Evolutionary conservation across 2,113 vertebrate genomes (phyloP), one percentile per base, ranked within the genome.

Genomic region (Sitta europaea): DNA sequence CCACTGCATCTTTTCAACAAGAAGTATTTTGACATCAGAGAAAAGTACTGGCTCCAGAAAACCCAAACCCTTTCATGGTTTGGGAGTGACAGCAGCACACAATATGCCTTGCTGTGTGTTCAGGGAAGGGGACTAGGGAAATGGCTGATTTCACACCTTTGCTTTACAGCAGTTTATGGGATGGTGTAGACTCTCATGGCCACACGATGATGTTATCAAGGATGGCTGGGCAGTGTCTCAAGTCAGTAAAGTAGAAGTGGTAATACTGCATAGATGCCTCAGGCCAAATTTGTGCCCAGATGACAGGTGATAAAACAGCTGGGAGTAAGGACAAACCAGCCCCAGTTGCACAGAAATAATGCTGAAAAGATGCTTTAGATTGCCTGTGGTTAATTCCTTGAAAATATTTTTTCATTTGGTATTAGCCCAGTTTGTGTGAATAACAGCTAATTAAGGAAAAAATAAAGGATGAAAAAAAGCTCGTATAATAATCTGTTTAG

Each of bases 101-200:
- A 10, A 17, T 29, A 10, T 20, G 5, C 35, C 72, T 1, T 0
- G 0, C n/a, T 40, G 21, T 9, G 21, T 9, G 2, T 19, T 72
- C 15, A 16, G 63, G 42, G 8, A 31, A 35, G n/a, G 21, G 38
- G 21, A 14, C 14, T 6, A 7, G 43, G 35, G 17, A 62, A 42
- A 72, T 3, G 3, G 24, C 21, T 31, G 36, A 58, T 50, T 82
- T 70, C 31, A n/a, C n/a, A n/a, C 18, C 12, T 40, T 48, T 88
- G 42, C 31, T 86, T 62, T 62, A 24, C 5, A 31, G 5, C 23
- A 35, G 24, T 8, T 86, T 50, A 45, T 0, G 3, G 61, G 9
- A 45, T 4, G 14, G 35, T 42, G 16, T 35, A 42, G 51, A 31
- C 29, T 35, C 47, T 61, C 17, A 4, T 2, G 6, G 76, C 51